phyloP scores from a whole-genome alignment of 2,797 vertebrate species.

The Microctenopoma stevenorrisi region DNA sequence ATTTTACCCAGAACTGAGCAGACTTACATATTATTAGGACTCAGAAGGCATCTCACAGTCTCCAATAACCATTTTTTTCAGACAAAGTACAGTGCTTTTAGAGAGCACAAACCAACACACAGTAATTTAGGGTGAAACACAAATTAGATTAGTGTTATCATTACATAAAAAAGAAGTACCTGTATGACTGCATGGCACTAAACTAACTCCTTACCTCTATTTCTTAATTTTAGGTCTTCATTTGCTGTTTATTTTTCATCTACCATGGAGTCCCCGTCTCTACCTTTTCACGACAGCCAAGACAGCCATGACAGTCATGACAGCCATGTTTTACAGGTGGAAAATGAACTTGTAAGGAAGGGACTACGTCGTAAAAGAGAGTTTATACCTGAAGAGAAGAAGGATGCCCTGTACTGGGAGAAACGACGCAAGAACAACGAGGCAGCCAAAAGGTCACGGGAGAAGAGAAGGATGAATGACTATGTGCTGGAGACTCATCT shows the following conservation, averaged over 20 bases:
- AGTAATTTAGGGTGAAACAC: not conserved
- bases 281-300: constrained; percentile 23
- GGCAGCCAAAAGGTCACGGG: constrained; percentile 91
- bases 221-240: constrained; percentile 39
- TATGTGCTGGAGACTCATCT: constrained; percentile 86
- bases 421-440: constrained; percentile 94
- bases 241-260: constrained; percentile 1
- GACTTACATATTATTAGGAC: not conserved
- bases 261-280: constrained; percentile 48
- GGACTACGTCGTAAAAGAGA: constrained; percentile 85
- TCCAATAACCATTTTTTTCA: not conserved
- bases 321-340: not conserved
- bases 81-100: not conserved
- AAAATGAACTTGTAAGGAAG: constrained; percentile 38
- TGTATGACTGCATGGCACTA: not conserved
- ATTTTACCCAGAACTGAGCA: not conserved
- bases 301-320: constrained; percentile 17
- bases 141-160: constrained; percentile 8
- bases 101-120: constrained; percentile 1
- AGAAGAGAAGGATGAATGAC: constrained; percentile 90
- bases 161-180: constrained; percentile 10
- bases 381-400: constrained; percentile 91
- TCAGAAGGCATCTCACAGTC: not conserved
- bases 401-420: constrained; percentile 93
- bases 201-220: constrained; percentile 1